A percentile compares a stretch with the other conserved stretches of the same genome.
These are phyloP conservation scores for Acanthosepion lycidas DNA, from an alignment of 2,888 invertebrate genomes.

Conservation along the genomic window DNA sequence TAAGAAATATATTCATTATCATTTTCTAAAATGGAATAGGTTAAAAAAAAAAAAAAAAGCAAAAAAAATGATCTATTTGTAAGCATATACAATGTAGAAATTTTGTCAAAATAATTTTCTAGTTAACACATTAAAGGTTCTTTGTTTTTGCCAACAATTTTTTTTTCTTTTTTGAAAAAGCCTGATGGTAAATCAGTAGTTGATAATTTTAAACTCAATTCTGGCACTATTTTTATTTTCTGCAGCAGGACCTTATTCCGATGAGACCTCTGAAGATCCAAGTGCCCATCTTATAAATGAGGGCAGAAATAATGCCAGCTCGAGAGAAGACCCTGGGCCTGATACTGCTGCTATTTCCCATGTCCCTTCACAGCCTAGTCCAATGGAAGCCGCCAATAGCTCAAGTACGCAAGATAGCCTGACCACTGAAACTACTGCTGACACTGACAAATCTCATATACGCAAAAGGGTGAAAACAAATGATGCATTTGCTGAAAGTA, in stretches of 20 bases:
- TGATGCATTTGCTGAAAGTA: conserved; percentile 43
- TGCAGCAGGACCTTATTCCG: not conserved
- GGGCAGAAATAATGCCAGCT: not conserved
- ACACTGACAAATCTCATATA: conserved; percentile 17
- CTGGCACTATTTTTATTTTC: not conserved
- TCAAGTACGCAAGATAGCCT: not conserved
- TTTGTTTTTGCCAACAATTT: too few species aligned
- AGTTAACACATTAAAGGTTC: too few species aligned
- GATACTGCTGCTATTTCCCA: not conserved
- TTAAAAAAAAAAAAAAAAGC: too few species aligned
- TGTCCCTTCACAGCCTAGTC: not conserved
- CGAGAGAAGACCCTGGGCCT: not conserved
- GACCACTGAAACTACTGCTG: not conserved
- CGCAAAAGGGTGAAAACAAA: conserved; percentile 40
- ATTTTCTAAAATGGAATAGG: too few species aligned
- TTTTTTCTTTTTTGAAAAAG: too few species aligned
- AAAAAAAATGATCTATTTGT: too few species aligned
- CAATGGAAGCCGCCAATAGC: not conserved
- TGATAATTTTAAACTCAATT: too few species aligned
- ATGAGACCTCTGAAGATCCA: not conserved
- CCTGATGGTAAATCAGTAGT: too few species aligned
- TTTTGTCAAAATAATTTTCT: too few species aligned
- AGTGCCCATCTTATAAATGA: not conserved
- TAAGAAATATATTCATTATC: too few species aligned
- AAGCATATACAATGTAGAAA: too few species aligned